phyloP scores from a whole-genome alignment of 2,888 invertebrate genomes.

The Trissolcus brochymenae region DNA sequence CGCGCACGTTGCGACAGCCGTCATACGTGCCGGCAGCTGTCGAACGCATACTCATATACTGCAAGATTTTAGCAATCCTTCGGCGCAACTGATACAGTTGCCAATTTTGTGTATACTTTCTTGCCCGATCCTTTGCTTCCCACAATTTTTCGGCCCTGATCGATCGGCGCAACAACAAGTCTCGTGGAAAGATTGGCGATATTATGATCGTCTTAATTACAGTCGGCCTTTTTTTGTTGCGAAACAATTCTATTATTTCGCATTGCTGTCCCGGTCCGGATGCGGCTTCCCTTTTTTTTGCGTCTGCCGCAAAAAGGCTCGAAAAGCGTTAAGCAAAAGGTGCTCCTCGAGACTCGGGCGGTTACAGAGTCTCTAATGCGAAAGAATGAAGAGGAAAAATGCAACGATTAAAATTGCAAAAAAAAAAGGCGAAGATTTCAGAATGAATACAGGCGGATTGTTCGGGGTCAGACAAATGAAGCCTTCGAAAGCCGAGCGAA shows the following conservation, averaged over 20 bases:
- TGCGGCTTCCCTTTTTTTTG: constrained; percentile 17
- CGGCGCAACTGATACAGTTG: constrained; percentile 28
- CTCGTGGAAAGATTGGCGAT: neutral
- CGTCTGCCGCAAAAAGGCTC: constrained; percentile 27
- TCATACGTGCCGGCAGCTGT: constrained; percentile 57
- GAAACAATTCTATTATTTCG: constrained; percentile 49
- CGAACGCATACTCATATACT: constrained; percentile 49
- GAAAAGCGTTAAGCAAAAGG: constrained; percentile 50
- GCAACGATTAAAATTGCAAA: constrained; percentile 43
- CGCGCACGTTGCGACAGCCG: constrained; percentile 54
- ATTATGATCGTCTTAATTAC: constrained; percentile 47
- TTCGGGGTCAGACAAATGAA: constrained; percentile 27
- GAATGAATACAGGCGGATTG: constrained; percentile 30
- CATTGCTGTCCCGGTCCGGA: constrained; percentile 34
- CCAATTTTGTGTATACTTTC: constrained; percentile 20
- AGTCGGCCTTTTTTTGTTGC: constrained; percentile 29
- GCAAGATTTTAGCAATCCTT: constrained; percentile 44
- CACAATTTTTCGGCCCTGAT: constrained; percentile 15
- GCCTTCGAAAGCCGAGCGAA: constrained; percentile 21
- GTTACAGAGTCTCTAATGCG: constrained; percentile 22
- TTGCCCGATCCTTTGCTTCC: constrained; percentile 20
- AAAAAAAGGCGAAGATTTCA: constrained; percentile 36
- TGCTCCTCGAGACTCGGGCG: constrained; percentile 42
- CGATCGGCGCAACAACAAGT: no score
- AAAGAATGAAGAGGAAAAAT: constrained; percentile 51